Conservation (phyloP, 1,140 invertebrate genomes). For the Tetramorium parvispinum region DNA sequence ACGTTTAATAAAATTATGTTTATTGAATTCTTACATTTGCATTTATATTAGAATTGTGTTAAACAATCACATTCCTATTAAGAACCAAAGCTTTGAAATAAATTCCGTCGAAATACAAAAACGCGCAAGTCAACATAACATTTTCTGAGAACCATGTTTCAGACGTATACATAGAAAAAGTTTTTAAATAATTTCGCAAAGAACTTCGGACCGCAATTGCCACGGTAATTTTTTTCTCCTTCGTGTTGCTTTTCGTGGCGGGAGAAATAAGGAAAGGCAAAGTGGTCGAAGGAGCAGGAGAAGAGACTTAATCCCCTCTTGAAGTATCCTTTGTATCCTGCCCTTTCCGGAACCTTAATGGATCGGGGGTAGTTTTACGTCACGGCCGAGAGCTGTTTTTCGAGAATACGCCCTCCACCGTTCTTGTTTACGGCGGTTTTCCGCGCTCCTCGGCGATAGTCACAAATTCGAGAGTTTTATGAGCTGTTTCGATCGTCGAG, state of each 20-base stretch:
- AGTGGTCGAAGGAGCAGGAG: slow-evolving; percentile 23
- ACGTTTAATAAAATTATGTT: not conserved
- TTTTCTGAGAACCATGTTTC: not conserved
- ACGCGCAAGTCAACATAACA: not conserved
- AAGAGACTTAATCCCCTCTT: slow-evolving; percentile 62
- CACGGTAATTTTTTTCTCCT: slow-evolving; percentile 21
- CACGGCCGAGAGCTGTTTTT: slow-evolving; percentile 72
- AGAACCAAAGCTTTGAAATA: not conserved
- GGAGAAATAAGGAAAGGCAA: slow-evolving; percentile 8
- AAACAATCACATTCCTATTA: not conserved
- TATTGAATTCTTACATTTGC: not conserved
- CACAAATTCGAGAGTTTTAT: slow-evolving; percentile 78
- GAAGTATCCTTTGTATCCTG: slow-evolving; percentile 72
- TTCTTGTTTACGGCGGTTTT: slow-evolving; percentile 71
- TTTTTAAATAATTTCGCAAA: slow-evolving; percentile 34
- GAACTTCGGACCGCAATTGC: not conserved
- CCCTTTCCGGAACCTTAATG: slow-evolving; percentile 73
- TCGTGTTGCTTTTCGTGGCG: not conserved
- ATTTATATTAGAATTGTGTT: not conserved
- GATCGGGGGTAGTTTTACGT: slow-evolving; percentile 76
- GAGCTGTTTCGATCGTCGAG: slow-evolving; percentile 33
- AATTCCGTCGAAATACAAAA: not conserved
- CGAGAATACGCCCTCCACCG: slow-evolving; percentile 60
- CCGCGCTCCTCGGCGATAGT: slow-evolving; percentile 60
- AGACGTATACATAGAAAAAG: not conserved